Conservation (phyloP, 2,888 invertebrate species). For the Osedax frankpressi region DNA sequence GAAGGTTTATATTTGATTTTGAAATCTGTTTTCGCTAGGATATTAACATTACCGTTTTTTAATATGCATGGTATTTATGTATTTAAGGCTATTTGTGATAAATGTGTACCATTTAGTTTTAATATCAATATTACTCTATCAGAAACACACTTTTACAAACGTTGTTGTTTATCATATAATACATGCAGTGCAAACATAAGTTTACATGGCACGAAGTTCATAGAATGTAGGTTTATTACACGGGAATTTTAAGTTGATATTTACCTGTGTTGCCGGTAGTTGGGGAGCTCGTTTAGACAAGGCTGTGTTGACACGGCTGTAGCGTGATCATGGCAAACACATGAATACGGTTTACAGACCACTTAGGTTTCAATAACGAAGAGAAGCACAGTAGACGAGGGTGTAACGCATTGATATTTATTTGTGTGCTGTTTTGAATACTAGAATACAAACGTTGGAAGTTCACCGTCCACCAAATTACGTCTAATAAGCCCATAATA, state of each 20-base stretch:
- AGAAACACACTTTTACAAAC: background rate
- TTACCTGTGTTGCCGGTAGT: background rate
- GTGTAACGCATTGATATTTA: background rate
- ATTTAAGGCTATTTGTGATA: background rate
- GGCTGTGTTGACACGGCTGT: background rate
- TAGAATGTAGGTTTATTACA: background rate
- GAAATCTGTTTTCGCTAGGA: background rate
- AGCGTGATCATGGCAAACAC: background rate
- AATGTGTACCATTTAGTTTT: background rate
- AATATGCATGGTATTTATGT: background rate
- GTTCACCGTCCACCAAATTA: background rate
- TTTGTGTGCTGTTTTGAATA: background rate
- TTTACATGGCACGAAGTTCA: background rate
- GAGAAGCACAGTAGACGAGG: background rate
- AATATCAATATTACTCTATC: background rate
- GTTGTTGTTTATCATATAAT: background rate
- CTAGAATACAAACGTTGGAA: background rate
- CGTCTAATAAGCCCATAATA: background rate
- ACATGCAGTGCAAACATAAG: background rate
- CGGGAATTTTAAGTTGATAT: background rate
- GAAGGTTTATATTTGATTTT: background rate
- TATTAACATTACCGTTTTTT: slow-evolving; percentile 7
- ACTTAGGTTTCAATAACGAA: background rate
- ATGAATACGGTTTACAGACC: background rate
- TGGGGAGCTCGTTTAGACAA: background rate